Evolutionary conservation across 2,797 vertebrate species (phyloP).

Genomic region (Dryobates pubescens): DNA sequence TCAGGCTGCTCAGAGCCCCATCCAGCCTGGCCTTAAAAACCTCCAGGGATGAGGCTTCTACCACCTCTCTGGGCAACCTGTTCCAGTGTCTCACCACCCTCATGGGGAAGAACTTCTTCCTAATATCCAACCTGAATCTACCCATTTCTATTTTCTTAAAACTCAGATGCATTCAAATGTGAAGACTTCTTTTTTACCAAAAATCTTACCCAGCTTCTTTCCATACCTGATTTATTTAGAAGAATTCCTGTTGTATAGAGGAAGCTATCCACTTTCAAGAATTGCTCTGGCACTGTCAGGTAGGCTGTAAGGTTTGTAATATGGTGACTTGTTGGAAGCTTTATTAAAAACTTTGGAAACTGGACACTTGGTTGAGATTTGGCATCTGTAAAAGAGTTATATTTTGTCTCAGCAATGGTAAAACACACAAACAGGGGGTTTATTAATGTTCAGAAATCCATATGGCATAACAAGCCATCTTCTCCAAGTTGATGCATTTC

Average conservation of each 20-base stretch:
- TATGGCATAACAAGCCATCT: neutral
- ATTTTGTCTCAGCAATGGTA: neutral
- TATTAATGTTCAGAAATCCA: neutral
- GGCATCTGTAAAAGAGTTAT: conserved; percentile 79
- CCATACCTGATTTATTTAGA: conserved; percentile 84
- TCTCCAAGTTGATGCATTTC: neutral
- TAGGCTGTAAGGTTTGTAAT: conserved; percentile 84
- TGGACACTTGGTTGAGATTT: conserved; percentile 83
- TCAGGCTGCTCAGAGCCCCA: too few species aligned
- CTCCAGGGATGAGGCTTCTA: too few species aligned
- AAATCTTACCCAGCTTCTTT: neutral
- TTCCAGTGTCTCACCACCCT: too few species aligned
- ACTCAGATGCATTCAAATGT: neutral
- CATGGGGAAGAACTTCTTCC: too few species aligned
- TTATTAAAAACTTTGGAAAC: conserved; percentile 87
- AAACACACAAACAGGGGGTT: neutral
- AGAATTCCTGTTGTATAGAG: conserved; percentile 81
- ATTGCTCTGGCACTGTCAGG: conserved; percentile 83
- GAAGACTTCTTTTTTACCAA: neutral
- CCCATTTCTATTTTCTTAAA: neutral
- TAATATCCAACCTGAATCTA: too few species aligned
- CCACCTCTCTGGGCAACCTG: too few species aligned
- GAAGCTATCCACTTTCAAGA: conserved; percentile 77
- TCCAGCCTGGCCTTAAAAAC: too few species aligned
- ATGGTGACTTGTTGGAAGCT: conserved; percentile 79